Base-by-base conservation (phyloP, 2,888 invertebrate species). In the Ditylenchus weischeri region DNA sequence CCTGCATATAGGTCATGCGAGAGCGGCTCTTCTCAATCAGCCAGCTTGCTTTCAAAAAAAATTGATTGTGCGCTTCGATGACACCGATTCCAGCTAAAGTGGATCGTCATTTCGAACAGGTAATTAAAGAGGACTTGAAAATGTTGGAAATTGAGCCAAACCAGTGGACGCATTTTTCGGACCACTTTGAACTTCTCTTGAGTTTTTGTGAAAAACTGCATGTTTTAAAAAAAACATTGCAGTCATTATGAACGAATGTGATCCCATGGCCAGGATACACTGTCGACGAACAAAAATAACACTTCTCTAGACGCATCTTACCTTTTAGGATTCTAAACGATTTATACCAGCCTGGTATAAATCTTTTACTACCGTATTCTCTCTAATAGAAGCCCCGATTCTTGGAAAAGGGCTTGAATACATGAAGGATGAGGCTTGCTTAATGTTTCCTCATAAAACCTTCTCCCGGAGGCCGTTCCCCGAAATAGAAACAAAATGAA, bases 1-100 rank as follows among this genome's bases (percentile, higher is more conserved):
- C 84, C 87, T 98, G 29, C 98, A 98, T 84, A 93, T 98, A 83
- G 98, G 98, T 0, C 98, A 99, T 85, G 98, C 98, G 0, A 99
- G 99, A 85, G 98, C 98, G 10, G 98, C 96, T 19, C 87, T 99
- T 0, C 86, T 99, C 18, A 99, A 99, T 86, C 95, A 96, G 84
- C 83, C 92, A 93, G 75, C 88, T 90, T 79, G 88, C 89, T 0
- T 98, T 94, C 84, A 86, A 95, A 80, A 98, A 0, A 90, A 90
- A 83, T 88, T 98, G 0, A 90, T 99, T 71, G 93, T 99, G 93
- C 88, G 98, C 75, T 99, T 99, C 84, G 98, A 99, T 85, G 98
- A 99, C 84, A 99, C 98, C 7, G 99, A 99, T n/a, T 86, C 98
- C 98, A 6, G 96, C 94, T 18, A 98, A 98, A 84, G 98, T 99